Evolutionary conservation across 2,113 vertebrate species (phyloP), one percentile per base, ranked within the genome.

Genomic region (Cavia porcellus): DNA sequence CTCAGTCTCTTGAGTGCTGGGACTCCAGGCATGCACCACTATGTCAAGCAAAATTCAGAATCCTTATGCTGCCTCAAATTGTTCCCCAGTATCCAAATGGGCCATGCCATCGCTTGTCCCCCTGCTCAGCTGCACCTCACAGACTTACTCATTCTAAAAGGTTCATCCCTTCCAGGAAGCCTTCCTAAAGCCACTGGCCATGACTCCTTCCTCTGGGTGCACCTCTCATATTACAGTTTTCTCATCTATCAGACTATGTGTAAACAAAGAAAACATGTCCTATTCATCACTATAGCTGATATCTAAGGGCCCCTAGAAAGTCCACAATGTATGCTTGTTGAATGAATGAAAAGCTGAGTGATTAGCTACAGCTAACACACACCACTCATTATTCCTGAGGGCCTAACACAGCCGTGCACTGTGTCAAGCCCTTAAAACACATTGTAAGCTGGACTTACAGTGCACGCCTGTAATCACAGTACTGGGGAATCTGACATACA

Each of bases 271-370:
- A 83, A 93, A 86, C 17, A 28, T 17, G 4, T 77, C 55, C 88
- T 92, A 75, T 42, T 96, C 84, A 75, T 92, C 47, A 75, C 7
- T 52, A 64, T 45, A 52, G 59, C 62, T 64, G 32, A 12, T 89
- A 88, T 47, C 9, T 61, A 45, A 77, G 52, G 57, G n/a, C 28
- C 81, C n/a, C 32, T 0, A 66, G 24, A 19, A 86, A 72, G 55
- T 13, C 55, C 70, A 88, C 32, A 30, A 38, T 22, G 57, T 70
- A 64, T 52, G 17, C 52, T 66, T 85, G 22, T 0, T 94, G 35
- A 94, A 81, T 77, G 19, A 87, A 92, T 81, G 61, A 52, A 86
- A 85, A 90, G 62, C 11, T 86, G 52, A 95, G 93, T 66, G 82
- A 74, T 88, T 52, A 84, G 20, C 72, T 66, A 87, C 2, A 82